Conservation (phyloP, 2,797 vertebrate species). For the Remorina albescens region DNA sequence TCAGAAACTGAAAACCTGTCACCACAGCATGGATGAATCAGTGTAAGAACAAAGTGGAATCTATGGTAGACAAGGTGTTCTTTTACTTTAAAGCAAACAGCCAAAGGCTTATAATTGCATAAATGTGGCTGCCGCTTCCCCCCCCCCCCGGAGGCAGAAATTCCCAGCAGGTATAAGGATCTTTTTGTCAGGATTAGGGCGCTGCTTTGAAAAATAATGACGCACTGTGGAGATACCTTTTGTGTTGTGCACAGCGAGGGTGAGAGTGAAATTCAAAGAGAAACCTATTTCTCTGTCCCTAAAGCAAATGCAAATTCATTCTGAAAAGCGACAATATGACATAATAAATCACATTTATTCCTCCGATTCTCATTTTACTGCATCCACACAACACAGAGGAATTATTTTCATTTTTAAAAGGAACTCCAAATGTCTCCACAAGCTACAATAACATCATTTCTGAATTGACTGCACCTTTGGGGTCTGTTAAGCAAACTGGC, state of each 20-base stretch:
- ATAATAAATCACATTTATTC: neutral
- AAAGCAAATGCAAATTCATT: neutral
- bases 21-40: conserved; percentile 45
- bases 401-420: conserved; percentile 27
- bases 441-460: conserved; percentile 58
- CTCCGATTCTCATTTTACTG: neutral
- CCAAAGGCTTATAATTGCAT: conserved; percentile 55
- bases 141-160: conserved; percentile 69
- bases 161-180: conserved; percentile 70
- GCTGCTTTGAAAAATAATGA: conserved; percentile 70
- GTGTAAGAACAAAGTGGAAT: conserved; percentile 58
- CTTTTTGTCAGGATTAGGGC: conserved; percentile 69
- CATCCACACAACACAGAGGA: neutral
- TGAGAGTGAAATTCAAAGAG: conserved; percentile 14
- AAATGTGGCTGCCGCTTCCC: conserved; percentile 53
- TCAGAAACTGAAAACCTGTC: conserved; percentile 22
- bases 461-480: conserved; percentile 59
- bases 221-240: conserved; percentile 51
- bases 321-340: neutral
- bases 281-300: conserved; percentile 5
- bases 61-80: conserved; percentile 26
- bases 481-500: conserved; percentile 68
- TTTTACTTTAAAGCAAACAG: conserved; percentile 71
- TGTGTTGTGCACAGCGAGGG: conserved; percentile 28
- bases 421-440: conserved; percentile 32